These are phyloP conservation scores for Caenorhabditis remanei DNA, from an alignment of 1,140 invertebrate genomes.

Conservation along the genomic window DNA sequence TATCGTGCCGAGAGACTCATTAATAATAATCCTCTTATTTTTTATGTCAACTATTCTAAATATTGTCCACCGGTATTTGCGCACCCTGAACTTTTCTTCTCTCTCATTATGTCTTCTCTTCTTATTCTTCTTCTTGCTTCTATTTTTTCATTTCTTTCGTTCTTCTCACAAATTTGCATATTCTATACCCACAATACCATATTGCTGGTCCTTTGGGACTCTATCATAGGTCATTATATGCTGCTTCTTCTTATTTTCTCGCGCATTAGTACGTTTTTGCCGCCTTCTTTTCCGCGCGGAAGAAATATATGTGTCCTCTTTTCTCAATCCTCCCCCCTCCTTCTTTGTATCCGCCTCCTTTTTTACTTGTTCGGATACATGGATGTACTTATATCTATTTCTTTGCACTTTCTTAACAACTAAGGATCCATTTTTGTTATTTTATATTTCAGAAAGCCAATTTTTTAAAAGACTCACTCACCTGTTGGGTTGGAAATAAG, in stretches of 20 bases:
- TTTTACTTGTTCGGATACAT: background rate
- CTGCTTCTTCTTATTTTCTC: constrained; percentile 42
- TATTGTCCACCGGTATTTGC: constrained; percentile 2
- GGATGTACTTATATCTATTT: background rate
- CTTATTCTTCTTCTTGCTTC: background rate
- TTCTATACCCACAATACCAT: constrained; percentile 51
- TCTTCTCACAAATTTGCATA: constrained; percentile 31
- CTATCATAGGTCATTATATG: constrained; percentile 48
- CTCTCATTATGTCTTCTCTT: background rate
- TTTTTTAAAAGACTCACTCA: no score
- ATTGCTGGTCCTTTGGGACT: constrained; percentile 37
- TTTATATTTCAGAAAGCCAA: background rate
- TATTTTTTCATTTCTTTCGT: background rate
- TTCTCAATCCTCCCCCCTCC: background rate
- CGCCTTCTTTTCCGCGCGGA: constrained; percentile 47
- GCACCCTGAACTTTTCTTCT: constrained; percentile 6
- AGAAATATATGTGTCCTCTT: constrained; percentile 40
- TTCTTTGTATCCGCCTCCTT: background rate
- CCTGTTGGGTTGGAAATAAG: no score
- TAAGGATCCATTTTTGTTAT: background rate
- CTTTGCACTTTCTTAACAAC: constrained; percentile 25
- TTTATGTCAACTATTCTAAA: constrained; percentile 41
- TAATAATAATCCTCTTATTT: constrained; percentile 46
- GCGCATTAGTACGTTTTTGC: constrained; percentile 51
- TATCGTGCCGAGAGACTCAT: constrained; percentile 43